phyloP scores from a whole-genome alignment of 2,113 vertebrate species.

The Falco punctatus region DNA sequence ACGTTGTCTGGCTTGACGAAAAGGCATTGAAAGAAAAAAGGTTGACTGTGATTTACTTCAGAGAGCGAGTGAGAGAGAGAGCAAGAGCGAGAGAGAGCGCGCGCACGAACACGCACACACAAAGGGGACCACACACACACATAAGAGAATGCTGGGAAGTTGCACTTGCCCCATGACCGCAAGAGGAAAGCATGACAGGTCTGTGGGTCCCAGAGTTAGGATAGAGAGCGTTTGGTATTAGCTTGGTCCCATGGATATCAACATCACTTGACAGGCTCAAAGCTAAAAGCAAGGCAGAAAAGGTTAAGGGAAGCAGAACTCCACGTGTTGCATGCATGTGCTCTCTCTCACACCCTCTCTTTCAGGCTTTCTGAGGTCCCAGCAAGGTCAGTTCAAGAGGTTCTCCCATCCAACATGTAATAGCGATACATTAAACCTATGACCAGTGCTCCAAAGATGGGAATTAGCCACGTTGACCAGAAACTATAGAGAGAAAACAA shows the following conservation, averaged over 20 bases:
- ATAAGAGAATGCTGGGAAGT: not conserved
- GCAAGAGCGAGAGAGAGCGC: not conserved
- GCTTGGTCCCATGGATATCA: conserved; percentile 33
- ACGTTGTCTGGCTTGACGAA: not conserved
- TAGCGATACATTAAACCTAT: conserved; percentile 90
- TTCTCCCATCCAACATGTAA: conserved; percentile 84
- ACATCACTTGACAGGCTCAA: not conserved
- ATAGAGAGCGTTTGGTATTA: not conserved
- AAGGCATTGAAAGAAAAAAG: conserved; percentile 43
- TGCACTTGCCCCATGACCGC: not conserved
- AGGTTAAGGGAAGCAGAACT: not conserved
- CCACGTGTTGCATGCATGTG: not conserved
- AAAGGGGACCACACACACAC: not conserved
- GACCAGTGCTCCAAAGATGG: conserved; percentile 77
- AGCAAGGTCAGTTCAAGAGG: conserved; percentile 70
- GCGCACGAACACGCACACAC: accelerated
- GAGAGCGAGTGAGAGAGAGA: not conserved
- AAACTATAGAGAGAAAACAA: conserved; percentile 64
- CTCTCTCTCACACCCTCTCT: conserved; percentile 24
- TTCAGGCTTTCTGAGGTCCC: conserved; percentile 21
- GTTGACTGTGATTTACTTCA: not conserved
- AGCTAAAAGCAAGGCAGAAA: conserved; percentile 6
- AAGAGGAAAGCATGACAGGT: not conserved
- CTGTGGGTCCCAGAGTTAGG: not conserved
- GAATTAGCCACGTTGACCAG: conserved; percentile 90